Evolutionary conservation across 2,113 vertebrate species (phyloP), one percentile per base, ranked within the genome.

Genomic region (Pollimyrus isidori): DNA sequence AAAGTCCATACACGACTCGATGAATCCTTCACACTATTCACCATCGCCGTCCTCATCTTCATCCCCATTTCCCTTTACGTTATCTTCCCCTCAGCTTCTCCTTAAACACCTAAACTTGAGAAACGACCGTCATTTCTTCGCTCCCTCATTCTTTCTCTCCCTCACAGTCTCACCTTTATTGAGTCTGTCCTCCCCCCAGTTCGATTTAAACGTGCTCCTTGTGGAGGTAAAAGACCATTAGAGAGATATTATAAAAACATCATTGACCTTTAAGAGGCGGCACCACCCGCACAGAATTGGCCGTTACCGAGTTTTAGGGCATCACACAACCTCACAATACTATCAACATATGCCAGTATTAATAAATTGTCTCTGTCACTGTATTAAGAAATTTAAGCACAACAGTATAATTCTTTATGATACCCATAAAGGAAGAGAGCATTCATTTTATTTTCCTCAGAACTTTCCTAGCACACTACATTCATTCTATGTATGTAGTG

Each of bases 371-470:
- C 96, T 94, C 95, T 95, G 96, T 94, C 96, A 97, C 96, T 97
- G 97, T 97, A 97, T 98, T 97, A 97, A 97, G 94, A 97, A 96
- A 96, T 96, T 96, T 96, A 97, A 97, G 97, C 96, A 96, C 96
- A 94, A 96, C 96, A 95, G 94, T 95, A 95, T 97, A 96, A 97
- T 97, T 97, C 73, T 95, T 97, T 97, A 98, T 96, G 95, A 95
- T 91, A 94, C 93, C 94, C 95, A 97, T 97, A 97, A 97, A 94
- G 95, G 96, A 94, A 94, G 95, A 95, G 94, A 94, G 95, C 95
- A 96, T 97, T 95, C 94, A 96, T 97, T 96, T 91, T 95, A 94
- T 95, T 52, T 86, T 35, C 84, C 26, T 53, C 94, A 97, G 97
- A 97, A 98, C 97, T 97, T 98, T 97, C 93, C 88, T 48, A 96